Base-by-base conservation (phyloP, 2,797 vertebrate genomes). In the Pelochelys cantorii region DNA sequence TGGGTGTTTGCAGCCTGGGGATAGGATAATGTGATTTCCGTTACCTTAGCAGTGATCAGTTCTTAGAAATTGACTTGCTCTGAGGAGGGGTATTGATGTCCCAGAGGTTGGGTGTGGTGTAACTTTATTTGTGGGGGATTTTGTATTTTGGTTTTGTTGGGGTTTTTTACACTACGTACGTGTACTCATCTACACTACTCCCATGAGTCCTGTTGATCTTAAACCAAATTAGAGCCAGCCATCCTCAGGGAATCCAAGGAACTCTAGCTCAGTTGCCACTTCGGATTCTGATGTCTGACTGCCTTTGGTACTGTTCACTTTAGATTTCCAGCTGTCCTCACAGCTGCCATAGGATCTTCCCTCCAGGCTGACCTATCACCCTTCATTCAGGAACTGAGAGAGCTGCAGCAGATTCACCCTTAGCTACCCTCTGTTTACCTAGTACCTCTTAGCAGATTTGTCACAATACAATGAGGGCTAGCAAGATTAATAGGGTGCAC, bases 121-220 rank as follows among this genome's bases (percentile, higher is more conserved):
- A 42, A 54, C 17, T 2, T 2, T 7, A 27, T 13, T 59, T 57
- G 42, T 48, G 42, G 8, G 42, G 42, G 42, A 48, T 48, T 48
- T 48, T 48, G 42, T 48, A 48, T 48, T 5, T 48, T 48, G 42
- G 42, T 48, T 48, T 48, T 48, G 42, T 48, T 48, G 42, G 42
- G 42, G 7, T n/a, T 0, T 2, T 75, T 84, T 94, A 62, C 11
- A 1, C 23, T 7, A 0, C 37, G 31, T 18, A 1, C n/a, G 2
- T 85, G 29, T 29, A 56, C 23, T 59, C 23, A 1, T 34, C 15
- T 14, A 17, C 22, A 9, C 29, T n/a, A 5, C 7, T 0, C 55
- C 5, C 65, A 65, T 53, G 83, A 90, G 52, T 5, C 56, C 54
- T 57, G 71, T 81, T 90, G 29, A 7, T 87, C 29, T 81, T 79